Percentiles rank a stretch among this genome's conserved stretches.
Evolutionary conservation across 1,140 invertebrate species (phyloP).

Genomic region (Drosophila novamexicana): DNA sequence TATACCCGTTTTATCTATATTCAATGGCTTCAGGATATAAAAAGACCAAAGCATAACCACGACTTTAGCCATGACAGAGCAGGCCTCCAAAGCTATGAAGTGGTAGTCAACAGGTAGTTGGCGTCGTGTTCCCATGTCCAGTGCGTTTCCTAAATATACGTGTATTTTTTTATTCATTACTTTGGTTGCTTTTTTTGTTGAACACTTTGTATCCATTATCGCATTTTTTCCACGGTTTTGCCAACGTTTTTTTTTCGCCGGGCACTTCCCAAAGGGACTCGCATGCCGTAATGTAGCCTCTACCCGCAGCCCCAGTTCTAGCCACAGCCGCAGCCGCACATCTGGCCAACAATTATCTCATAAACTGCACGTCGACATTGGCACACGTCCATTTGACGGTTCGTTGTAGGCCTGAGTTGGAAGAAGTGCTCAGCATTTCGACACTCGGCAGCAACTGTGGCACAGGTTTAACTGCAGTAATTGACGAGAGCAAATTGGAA

Average conservation of each 20-base stretch:
- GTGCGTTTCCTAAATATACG: constrained; percentile 2
- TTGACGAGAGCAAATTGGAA: constrained; percentile 32
- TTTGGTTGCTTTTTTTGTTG: constrained; percentile 21
- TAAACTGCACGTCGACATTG: constrained; percentile 30
- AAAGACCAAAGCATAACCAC: not conserved
- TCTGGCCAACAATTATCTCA: constrained; percentile 49
- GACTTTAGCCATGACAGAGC: not conserved
- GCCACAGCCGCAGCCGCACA: constrained; percentile 19
- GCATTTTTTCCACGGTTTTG: constrained; percentile 31
- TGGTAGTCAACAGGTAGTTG: constrained; percentile 36
- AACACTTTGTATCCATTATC: constrained; percentile 44
- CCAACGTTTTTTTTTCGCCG: constrained; percentile 28
- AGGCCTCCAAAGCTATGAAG: not conserved
- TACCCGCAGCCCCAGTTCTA: not conserved
- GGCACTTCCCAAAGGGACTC: constrained; percentile 2
- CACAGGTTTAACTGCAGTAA: constrained; percentile 17
- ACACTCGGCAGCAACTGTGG: not conserved
- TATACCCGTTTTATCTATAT: too few species aligned
- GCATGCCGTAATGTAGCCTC: not conserved
- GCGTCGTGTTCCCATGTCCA: constrained; percentile 11
- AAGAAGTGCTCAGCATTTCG: not conserved
- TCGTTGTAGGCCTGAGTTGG: not conserved
- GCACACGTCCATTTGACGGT: constrained; percentile 11
- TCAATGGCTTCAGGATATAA: too few species aligned
- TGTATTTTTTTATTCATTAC: constrained; percentile 27